Conservation (phyloP, 2,113 vertebrate species). For the Benitochromis conjunctus region DNA sequence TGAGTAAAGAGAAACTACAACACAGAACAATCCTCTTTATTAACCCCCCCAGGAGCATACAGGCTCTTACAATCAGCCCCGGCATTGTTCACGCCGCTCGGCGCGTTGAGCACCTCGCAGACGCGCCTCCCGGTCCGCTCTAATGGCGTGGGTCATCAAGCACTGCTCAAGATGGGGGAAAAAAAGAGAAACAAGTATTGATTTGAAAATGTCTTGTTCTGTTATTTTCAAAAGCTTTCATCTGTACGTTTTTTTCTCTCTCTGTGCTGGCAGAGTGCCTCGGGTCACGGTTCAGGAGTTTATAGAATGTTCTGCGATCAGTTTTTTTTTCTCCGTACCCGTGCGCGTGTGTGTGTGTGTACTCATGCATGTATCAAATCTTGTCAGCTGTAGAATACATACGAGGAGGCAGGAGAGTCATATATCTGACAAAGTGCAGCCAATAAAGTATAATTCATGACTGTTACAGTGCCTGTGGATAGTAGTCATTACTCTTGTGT, state of each 20-base stretch:
- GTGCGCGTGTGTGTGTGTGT: neutral
- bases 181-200: slow-evolving; percentile 53
- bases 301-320: slow-evolving; percentile 42
- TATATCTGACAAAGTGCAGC: slow-evolving; percentile 67
- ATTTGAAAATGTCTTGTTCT: slow-evolving; percentile 69
- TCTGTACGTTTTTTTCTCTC: slow-evolving; percentile 24
- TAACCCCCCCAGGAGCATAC: slow-evolving; percentile 46
- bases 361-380: slow-evolving; percentile 55
- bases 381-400: slow-evolving; percentile 55
- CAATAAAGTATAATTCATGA: slow-evolving; percentile 73
- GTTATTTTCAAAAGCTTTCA: slow-evolving; percentile 62
- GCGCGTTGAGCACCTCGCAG: slow-evolving; percentile 9
- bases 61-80: slow-evolving; percentile 55
- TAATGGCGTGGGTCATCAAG: slow-evolving; percentile 65
- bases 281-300: slow-evolving; percentile 46
- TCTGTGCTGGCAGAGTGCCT: slow-evolving; percentile 30
- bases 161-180: slow-evolving; percentile 32
- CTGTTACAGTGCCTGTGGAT: slow-evolving; percentile 62
- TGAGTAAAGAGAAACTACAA: slow-evolving; percentile 61
- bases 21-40: slow-evolving; percentile 63
- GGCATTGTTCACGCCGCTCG: slow-evolving; percentile 32
- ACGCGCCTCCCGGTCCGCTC: slow-evolving; percentile 27
- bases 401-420: slow-evolving; percentile 56
- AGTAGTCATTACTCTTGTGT: slow-evolving; percentile 69
- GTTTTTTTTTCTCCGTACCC: neutral